phyloP scores from a whole-genome alignment of 2,113 vertebrate species.

The Chinchilla lanigera region DNA sequence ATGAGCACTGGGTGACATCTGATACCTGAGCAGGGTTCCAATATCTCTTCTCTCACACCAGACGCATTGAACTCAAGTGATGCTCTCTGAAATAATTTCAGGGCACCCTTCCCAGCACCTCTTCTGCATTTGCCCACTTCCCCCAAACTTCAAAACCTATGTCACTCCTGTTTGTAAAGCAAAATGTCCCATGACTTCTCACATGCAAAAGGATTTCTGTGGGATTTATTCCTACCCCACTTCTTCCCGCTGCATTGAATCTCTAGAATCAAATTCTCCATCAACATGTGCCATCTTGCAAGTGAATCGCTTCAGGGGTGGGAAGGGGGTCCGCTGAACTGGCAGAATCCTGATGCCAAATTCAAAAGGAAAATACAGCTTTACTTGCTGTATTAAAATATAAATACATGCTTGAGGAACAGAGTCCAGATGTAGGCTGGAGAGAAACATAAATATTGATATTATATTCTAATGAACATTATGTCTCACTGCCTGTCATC shows the following conservation, averaged over 20 bases:
- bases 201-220: conserved; percentile 22
- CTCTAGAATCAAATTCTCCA: conserved; percentile 63
- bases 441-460: conserved; percentile 77
- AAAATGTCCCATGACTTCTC: conserved; percentile 63
- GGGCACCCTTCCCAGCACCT: conserved; percentile 14
- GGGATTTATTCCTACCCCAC: background rate
- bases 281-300: conserved; percentile 58
- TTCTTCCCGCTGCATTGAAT: background rate
- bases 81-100: conserved; percentile 77
- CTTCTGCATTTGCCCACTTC: background rate
- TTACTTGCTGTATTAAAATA: conserved; percentile 62
- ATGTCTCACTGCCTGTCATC: conserved; percentile 63
- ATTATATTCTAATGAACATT: conserved; percentile 69
- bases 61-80: conserved; percentile 77
- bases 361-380: conserved; percentile 75
- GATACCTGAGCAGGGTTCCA: conserved; percentile 70
- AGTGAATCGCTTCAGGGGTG: background rate
- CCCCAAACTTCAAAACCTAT: conserved; percentile 37
- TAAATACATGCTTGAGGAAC: conserved; percentile 69
- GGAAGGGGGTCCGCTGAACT: background rate
- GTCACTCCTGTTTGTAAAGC: conserved; percentile 55
- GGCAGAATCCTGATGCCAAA: conserved; percentile 55
- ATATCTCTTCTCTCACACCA: conserved; percentile 70
- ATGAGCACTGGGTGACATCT: conserved; percentile 59
- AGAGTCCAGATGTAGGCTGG: conserved; percentile 62